Base-by-base conservation (phyloP, 2,797 vertebrate species). In the Oceanodroma leucorhoa region DNA sequence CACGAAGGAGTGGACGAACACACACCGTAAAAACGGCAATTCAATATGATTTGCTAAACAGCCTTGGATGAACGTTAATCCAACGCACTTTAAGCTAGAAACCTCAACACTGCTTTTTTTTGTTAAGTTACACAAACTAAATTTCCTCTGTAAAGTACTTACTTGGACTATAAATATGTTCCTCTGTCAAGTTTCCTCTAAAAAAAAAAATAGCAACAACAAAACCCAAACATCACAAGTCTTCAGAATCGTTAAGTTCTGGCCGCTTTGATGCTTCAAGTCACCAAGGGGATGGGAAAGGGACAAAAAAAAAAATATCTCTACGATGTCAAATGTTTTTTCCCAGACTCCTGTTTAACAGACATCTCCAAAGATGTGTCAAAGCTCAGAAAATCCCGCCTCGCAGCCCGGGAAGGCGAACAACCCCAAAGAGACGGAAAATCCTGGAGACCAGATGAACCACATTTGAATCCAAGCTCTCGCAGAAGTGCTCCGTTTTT, bases 101-200 rank as follows among this genome's bases (percentile, higher is more conserved):
- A 95, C 71, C 89, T 90, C 96, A 77, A 96, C 57, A 62, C 43
- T 51, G 89, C 64, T 61, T 87, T 93, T 92, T 71, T 76, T 82
- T 26, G 38, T 86, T 91, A 94, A 92, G 89, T 96, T 96, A 97
- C 45, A 95, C 81, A 69, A 95, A 96, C 83, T 93, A 96, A 83
- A 94, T 97, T 97, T 96, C 94, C 97, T 96, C 95, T 89, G 96
- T 95, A 95, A 96, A 97, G 95, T 97, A 98, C 98, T 98, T 98
- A 98, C 97, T 97, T 97, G 97, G 95, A 94, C 94, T 95, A 95
- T 90, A 97, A 97, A 98, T 97, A 95, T 67, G 96, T 85, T 97
- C 97, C 94, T 97, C 97, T 96, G 96, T 97, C 96, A 98, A 96
- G 96, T 97, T 98, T 97, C 96, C 97, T 97, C 95, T 94, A 94